Evolutionary conservation across 2,797 vertebrate genomes (phyloP).

Genomic region (Ispidina picta): DNA sequence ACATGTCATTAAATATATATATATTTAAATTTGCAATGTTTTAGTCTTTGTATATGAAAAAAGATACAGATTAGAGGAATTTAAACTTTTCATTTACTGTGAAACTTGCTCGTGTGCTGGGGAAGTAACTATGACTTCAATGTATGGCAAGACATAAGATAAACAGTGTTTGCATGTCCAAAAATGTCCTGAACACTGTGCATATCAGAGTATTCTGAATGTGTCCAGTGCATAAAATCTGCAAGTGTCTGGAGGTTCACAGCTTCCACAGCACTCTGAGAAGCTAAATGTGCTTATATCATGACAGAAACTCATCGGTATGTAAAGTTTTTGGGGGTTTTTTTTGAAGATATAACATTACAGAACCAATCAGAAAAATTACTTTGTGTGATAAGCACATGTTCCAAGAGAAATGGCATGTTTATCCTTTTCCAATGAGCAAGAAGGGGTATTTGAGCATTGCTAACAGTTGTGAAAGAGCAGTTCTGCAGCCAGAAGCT

Average conservation of each 20-base stretch:
- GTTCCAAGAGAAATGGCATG: background rate
- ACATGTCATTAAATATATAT: background rate
- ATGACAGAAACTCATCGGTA: background rate
- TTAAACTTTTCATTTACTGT: background rate
- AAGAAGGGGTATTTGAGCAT: background rate
- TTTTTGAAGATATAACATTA: background rate
- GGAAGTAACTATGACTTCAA: background rate
- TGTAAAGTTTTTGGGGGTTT: background rate
- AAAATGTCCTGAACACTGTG: background rate
- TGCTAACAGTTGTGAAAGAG: background rate
- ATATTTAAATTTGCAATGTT: background rate
- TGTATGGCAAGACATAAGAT: background rate
- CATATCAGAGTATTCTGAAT: background rate
- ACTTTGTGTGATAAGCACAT: background rate
- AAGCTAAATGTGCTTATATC: background rate
- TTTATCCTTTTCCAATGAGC: background rate
- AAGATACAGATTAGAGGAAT: background rate
- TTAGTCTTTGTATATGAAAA: background rate
- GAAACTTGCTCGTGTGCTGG: background rate
- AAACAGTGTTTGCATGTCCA: accelerated
- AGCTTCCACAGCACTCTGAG: background rate
- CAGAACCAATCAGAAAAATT: background rate
- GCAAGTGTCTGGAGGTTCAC: background rate
- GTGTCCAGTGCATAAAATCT: background rate
- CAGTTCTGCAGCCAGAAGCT: background rate